phyloP scores from a whole-genome alignment of 1,140 invertebrate genomes.

The Temnothorax nylanderi region DNA sequence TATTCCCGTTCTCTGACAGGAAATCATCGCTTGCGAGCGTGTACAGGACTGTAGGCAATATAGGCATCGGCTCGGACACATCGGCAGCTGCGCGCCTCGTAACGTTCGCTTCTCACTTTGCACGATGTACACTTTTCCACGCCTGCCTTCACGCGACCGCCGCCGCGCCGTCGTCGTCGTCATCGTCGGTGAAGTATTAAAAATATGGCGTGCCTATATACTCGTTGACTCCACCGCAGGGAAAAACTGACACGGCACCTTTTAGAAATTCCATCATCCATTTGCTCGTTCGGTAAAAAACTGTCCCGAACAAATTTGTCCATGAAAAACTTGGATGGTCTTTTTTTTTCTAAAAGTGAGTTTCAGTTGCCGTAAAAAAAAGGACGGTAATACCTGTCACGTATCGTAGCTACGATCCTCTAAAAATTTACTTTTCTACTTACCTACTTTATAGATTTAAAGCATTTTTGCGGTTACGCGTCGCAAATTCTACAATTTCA shows the following conservation, averaged over 20 bases:
- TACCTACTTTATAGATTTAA: not conserved
- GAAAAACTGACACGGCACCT: conserved; percentile 2
- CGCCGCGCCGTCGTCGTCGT: not conserved
- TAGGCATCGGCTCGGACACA: conserved; percentile 30
- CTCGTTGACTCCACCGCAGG: not conserved
- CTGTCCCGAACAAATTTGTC: conserved; percentile 9
- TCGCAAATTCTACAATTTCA: not conserved
- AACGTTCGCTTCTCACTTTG: conserved; percentile 50
- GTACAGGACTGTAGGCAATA: not conserved
- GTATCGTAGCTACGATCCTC: not conserved
- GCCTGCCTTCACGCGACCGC: conserved; percentile 18
- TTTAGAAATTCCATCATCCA: conserved; percentile 2
- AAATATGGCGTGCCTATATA: not conserved
- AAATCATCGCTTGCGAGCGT: conserved; percentile 50
- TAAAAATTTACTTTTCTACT: not conserved
- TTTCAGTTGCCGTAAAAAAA: not conserved
- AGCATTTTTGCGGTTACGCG: not conserved
- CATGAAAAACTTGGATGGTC: not conserved
- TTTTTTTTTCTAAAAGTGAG: not conserved
- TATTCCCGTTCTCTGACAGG: conserved; percentile 39
- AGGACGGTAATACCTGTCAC: not conserved
- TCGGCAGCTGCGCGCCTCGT: conserved; percentile 40
- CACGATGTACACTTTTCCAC: conserved; percentile 36
- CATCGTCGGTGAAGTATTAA: conserved; percentile 25
- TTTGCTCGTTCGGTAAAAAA: not conserved